Conservation (phyloP, 2,113 vertebrate species). For the Proteles cristata region DNA sequence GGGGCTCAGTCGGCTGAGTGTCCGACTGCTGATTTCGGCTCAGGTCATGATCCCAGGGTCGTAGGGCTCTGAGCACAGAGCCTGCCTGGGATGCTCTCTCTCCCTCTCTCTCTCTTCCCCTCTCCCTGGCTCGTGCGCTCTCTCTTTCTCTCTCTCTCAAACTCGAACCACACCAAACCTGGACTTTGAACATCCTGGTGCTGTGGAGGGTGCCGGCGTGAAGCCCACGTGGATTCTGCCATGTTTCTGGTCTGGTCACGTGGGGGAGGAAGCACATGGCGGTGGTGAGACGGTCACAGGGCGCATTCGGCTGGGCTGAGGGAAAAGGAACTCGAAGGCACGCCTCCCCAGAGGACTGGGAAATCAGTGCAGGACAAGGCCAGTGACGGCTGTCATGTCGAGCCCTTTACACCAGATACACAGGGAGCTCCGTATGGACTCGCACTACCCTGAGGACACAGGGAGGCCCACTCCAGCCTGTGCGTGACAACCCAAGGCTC, state of each 20-base stretch:
- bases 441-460: neutral
- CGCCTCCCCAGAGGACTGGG: neutral
- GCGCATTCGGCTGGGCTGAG: neutral
- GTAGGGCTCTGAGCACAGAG: too few relatives aligned
- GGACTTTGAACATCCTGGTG: neutral
- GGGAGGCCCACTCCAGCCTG: too few relatives aligned
- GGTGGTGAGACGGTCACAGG: neutral
- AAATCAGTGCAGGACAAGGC: neutral
- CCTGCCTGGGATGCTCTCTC: too few relatives aligned
- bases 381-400: neutral
- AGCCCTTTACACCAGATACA: neutral
- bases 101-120: too few relatives aligned
- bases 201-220: neutral
- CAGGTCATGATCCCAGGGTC: too few relatives aligned
- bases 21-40: too few relatives aligned
- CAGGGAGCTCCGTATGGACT: neutral
- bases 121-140: too few relatives aligned
- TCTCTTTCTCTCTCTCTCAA: too few relatives aligned
- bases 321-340: neutral
- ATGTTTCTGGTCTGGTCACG: neutral
- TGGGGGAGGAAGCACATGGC: neutral
- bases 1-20: too few relatives aligned
- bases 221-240: neutral
- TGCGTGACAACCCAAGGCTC: neutral
- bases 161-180: neutral